These are phyloP conservation scores for Nasonovia ribisnigri DNA, from an alignment of 2,888 invertebrate species.

Conservation along the genomic window DNA sequence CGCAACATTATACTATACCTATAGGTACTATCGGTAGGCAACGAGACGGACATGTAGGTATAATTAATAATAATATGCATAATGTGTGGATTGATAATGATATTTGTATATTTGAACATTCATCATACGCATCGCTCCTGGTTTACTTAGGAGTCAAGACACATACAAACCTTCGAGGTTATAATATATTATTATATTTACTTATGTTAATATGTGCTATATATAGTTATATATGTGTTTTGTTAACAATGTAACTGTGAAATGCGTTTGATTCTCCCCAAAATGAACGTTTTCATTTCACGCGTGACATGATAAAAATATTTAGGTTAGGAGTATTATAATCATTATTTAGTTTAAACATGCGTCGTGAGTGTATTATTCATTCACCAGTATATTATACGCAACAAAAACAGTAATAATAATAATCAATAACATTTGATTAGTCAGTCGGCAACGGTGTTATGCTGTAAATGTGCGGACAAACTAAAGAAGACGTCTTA, in stretches of 20 bases:
- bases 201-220: neutral
- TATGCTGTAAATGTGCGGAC: neutral
- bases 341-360: neutral
- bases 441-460: neutral
- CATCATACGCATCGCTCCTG: neutral
- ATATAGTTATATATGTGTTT: neutral
- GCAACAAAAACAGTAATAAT: neutral
- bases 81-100: neutral
- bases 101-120: neutral
- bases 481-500: neutral
- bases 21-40: no score
- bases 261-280: neutral
- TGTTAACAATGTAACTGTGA: neutral
- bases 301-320: slow-evolving; percentile 12
- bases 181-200: slow-evolving; percentile 5
- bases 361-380: neutral
- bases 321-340: neutral
- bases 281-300: neutral
- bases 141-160: slow-evolving; percentile 1
- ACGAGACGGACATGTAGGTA: neutral
- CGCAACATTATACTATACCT: neutral
- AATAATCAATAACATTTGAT: neutral
- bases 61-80: neutral
- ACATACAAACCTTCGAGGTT: neutral
- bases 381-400: neutral